These are phyloP conservation scores for Philhelius pedissequus DNA, from an alignment of 2,888 invertebrate genomes.

Conservation along the genomic window DNA sequence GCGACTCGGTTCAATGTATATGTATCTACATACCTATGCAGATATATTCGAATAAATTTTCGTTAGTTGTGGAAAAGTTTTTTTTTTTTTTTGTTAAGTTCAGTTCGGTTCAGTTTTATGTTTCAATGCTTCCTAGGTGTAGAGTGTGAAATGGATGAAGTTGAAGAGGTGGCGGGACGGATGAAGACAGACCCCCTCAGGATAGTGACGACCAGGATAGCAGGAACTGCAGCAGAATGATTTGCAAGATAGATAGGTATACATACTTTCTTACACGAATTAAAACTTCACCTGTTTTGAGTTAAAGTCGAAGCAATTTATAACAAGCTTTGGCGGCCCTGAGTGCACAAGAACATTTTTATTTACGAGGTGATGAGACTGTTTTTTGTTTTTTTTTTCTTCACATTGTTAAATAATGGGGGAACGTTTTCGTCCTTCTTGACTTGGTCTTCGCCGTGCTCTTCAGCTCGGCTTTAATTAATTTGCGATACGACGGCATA, in stretches of 20 bases:
- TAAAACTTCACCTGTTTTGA: slow-evolving; percentile 44
- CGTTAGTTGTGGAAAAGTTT: slow-evolving; percentile 34
- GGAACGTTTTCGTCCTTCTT: not conserved
- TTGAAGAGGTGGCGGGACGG: not conserved
- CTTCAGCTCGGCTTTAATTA: not conserved
- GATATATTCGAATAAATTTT: slow-evolving; percentile 48
- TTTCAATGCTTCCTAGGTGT: slow-evolving; percentile 11
- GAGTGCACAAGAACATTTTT: slow-evolving; percentile 31
- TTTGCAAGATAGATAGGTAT: slow-evolving; percentile 16
- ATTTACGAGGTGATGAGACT: slow-evolving; percentile 42
- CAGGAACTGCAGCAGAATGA: slow-evolving; percentile 1
- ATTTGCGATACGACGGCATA: not conserved
- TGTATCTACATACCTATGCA: not conserved
- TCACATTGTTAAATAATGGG: slow-evolving; percentile 33
- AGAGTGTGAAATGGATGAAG: not conserved
- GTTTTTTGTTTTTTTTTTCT: slow-evolving; percentile 22
- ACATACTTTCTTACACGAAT: slow-evolving; percentile 31
- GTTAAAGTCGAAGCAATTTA: slow-evolving; percentile 42
- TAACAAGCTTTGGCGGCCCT: slow-evolving; percentile 16
- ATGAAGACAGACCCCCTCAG: not conserved
- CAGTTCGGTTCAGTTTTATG: not conserved
- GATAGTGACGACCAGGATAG: not conserved
- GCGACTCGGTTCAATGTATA: not conserved
- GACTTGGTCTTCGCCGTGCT: not conserved
- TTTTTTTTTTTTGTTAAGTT: not conserved